These are phyloP conservation scores for Neotoxoptera formosana DNA, from an alignment of 1,140 invertebrate genomes.

Conservation along the genomic window DNA sequence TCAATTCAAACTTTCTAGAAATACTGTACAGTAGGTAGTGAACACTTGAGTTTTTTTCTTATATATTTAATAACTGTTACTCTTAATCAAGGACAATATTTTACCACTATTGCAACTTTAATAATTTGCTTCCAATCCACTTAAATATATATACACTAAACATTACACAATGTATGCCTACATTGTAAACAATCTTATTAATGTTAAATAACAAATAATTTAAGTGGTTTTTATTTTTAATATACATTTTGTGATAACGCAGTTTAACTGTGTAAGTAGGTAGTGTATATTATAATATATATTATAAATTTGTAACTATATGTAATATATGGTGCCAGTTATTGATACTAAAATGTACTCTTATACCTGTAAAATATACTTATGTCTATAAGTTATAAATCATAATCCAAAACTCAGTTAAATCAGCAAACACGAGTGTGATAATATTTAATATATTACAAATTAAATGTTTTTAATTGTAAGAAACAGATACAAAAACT, in stretches of 20 bases:
- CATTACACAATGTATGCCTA: neutral
- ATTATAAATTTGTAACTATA: neutral
- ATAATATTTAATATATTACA: neutral
- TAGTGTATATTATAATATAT: no score
- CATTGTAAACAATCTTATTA: neutral
- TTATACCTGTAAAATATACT: neutral
- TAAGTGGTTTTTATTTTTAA: neutral
- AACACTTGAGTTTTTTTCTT: conserved; percentile 11
- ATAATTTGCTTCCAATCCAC: neutral
- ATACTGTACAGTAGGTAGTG: neutral
- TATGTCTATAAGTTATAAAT: neutral
- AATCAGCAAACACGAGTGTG: neutral
- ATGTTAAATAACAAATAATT: neutral
- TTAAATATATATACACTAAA: neutral
- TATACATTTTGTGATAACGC: neutral
- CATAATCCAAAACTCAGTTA: neutral
- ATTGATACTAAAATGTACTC: neutral
- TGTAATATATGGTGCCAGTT: neutral
- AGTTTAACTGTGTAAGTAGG: neutral
- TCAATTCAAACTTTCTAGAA: conserved; percentile 41
- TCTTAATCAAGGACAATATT: conserved; percentile 31
- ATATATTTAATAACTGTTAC: conserved; percentile 6
- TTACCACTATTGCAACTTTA: conserved; percentile 3
- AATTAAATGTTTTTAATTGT: neutral
- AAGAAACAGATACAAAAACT: neutral